Conservation (phyloP, 92 coral and sea anemone species). For the Epizoanthus stellaris region DNA sequence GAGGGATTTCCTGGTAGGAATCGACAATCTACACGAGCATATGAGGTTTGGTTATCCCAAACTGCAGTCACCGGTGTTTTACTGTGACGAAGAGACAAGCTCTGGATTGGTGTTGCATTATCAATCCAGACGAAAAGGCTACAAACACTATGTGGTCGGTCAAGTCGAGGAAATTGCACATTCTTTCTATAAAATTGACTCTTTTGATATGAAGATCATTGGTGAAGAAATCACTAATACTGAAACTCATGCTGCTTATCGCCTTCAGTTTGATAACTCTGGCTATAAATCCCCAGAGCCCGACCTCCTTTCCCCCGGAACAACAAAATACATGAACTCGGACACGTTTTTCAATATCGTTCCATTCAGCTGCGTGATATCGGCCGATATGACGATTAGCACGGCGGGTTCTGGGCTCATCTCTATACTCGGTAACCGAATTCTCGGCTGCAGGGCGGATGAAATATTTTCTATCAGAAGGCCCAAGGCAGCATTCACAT, state of each 20-base stretch:
- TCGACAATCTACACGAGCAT: constrained; percentile 82
- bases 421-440: constrained; percentile 72
- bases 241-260: constrained; percentile 68
- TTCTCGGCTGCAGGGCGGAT: constrained; percentile 68
- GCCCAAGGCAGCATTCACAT: constrained; percentile 85
- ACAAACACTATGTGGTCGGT: constrained; percentile 75
- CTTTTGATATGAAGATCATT: constrained; percentile 58
- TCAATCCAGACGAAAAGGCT: constrained; percentile 69
- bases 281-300: constrained; percentile 69
- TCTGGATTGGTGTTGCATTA: constrained; percentile 75
- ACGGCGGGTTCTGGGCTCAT: constrained; percentile 78
- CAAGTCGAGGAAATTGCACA: constrained; percentile 76
- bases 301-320: constrained; percentile 52
- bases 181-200: constrained; percentile 62
- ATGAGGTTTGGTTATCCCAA: constrained; percentile 89
- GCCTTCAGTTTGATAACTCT: constrained; percentile 68
- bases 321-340: constrained; percentile 46
- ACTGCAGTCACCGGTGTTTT: constrained; percentile 75
- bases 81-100: constrained; percentile 82
- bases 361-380: constrained; percentile 79
- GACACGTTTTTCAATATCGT: constrained; percentile 81
- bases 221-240: constrained; percentile 24
- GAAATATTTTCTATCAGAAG: constrained; percentile 79
- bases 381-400: constrained; percentile 69
- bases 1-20: constrained; percentile 72